phyloP scores from a whole-genome alignment of 2,797 vertebrate genomes.

The Astyanax mexicanus region DNA sequence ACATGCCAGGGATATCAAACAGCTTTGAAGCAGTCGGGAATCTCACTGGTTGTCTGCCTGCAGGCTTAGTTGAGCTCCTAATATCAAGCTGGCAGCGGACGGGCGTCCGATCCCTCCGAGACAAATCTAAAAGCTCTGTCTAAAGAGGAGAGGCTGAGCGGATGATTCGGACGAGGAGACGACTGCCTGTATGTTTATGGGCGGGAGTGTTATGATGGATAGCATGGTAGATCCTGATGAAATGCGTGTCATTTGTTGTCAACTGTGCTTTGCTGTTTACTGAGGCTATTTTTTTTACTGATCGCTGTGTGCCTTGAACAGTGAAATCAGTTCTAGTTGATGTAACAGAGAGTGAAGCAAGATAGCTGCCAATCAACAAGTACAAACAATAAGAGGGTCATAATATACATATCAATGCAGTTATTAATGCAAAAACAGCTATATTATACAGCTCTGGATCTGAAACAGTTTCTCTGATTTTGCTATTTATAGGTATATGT shows the following conservation, averaged over 20 bases:
- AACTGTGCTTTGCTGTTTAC: not conserved
- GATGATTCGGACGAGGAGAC: constrained; percentile 36
- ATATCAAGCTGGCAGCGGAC: constrained; percentile 51
- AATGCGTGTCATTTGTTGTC: not conserved
- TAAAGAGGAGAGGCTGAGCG: constrained; percentile 32
- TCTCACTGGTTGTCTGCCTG: constrained; percentile 58
- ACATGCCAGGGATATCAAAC: constrained; percentile 61
- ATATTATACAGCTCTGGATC: too few species aligned
- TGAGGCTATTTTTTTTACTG: constrained; percentile 3
- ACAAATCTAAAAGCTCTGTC: constrained; percentile 51
- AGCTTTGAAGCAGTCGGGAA: constrained; percentile 56
- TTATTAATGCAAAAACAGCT: too few species aligned
- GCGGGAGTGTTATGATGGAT: not conserved
- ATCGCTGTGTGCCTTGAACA: not conserved
- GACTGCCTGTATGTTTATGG: constrained; percentile 2
- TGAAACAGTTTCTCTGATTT: too few species aligned
- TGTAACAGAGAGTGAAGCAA: not conserved
- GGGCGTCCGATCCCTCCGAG: constrained; percentile 32
- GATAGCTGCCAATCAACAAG: not conserved
- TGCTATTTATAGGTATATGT: too few species aligned
- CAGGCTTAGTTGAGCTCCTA: constrained; percentile 55
- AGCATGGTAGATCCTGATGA: not conserved
- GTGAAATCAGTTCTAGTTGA: not conserved
- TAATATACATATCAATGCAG: not conserved
- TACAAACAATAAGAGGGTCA: constrained; percentile 2